phyloP scores from a whole-genome alignment of 1,140 invertebrate species.

The Dendrolimus punctatus region DNA sequence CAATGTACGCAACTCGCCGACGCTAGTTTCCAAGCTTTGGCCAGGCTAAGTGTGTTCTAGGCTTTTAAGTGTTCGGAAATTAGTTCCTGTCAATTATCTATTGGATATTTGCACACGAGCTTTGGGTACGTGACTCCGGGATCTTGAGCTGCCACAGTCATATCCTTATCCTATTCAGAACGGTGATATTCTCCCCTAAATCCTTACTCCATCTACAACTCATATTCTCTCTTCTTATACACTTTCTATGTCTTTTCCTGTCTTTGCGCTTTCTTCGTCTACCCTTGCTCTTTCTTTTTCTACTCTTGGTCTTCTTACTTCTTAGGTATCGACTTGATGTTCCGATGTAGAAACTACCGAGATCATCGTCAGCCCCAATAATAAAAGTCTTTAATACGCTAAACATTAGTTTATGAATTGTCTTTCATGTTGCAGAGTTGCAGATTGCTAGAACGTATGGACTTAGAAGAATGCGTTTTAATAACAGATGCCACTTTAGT shows the following conservation, averaged over 20 bases:
- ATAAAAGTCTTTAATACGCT: background rate
- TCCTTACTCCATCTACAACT: no score
- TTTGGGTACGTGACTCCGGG: no score
- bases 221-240: no score
- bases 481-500: slow-evolving; percentile 96
- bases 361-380: background rate
- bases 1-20: slow-evolving; percentile 97
- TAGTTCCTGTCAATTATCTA: no score
- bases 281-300: no score
- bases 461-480: slow-evolving; percentile 97
- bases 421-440: slow-evolving; percentile 80
- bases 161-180: no score
- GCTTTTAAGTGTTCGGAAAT: background rate
- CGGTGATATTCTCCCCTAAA: no score
- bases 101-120: no score
- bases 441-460: slow-evolving; percentile 96
- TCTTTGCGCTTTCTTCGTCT: no score
- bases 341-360: background rate
- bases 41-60: slow-evolving; percentile 78
- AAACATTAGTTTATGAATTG: background rate
- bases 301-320: no score
- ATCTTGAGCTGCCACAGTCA: no score
- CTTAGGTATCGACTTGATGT: slow-evolving; percentile 27
- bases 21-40: slow-evolving; percentile 94
- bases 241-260: no score